Percentiles rank a stretch among this genome's conserved stretches.
Conservation (phyloP, 2,888 invertebrate genomes). For the Erebia palarica region DNA sequence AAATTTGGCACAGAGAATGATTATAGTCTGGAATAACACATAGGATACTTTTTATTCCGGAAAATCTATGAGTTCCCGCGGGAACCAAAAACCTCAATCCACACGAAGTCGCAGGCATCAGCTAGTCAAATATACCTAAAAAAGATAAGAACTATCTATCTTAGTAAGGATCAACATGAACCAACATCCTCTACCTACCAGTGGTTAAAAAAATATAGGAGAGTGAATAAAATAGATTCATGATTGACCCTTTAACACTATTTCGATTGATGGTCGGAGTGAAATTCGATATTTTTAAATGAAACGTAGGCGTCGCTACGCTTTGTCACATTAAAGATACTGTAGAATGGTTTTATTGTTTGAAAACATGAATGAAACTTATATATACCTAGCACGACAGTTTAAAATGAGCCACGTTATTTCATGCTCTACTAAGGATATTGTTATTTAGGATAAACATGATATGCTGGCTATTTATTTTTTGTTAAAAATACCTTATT, state of each 20-base stretch:
- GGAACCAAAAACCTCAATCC: no score
- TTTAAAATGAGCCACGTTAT: conserved; percentile 3
- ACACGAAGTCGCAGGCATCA: no score
- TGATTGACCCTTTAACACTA: conserved; percentile 54
- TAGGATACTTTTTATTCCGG: no score
- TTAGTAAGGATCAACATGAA: neutral
- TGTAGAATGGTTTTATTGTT: conserved; percentile 28
- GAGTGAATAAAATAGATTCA: conserved; percentile 69
- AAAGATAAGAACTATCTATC: neutral
- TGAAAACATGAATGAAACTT: conserved; percentile 23
- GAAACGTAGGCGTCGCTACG: conserved; percentile 57
- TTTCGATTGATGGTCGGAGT: conserved; percentile 68
- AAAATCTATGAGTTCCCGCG: no score
- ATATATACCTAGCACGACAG: conserved; percentile 7
- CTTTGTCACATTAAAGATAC: conserved; percentile 49
- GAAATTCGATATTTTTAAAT: conserved; percentile 76
- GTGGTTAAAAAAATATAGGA: conserved; percentile 56
- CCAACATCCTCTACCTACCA: neutral
- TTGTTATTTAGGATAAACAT: neutral
- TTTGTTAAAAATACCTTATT: no score
- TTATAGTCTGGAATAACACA: no score
- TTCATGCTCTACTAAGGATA: conserved; percentile 3
- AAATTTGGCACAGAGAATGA: no score
- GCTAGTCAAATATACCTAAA: neutral
- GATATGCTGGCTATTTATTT: no score